phyloP scores from a whole-genome alignment of 1,140 invertebrate species.

The Mylabris phalerata region DNA sequence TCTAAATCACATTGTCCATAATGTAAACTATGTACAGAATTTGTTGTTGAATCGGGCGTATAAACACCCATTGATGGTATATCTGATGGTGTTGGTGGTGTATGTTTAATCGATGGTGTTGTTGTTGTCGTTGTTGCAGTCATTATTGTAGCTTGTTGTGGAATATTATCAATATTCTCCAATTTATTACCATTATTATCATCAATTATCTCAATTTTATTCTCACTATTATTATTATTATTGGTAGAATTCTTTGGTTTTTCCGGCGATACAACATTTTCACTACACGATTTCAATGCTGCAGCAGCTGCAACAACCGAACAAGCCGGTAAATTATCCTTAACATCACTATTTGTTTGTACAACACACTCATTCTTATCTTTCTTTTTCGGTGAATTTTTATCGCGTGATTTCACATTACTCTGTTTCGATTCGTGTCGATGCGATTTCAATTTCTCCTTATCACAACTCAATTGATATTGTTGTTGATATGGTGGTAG shows the following conservation, averaged over 20 bases:
- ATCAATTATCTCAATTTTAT: not conserved
- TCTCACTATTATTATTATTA: not conserved
- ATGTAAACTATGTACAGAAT: constrained; percentile 75
- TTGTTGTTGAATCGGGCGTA: constrained; percentile 76
- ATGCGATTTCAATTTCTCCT: constrained; percentile 34
- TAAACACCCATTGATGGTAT: constrained; percentile 74
- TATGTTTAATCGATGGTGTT: constrained; percentile 46
- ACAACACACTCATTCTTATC: constrained; percentile 29
- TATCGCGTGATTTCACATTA: constrained; percentile 30
- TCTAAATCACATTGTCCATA: constrained; percentile 76
- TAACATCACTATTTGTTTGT: too few species aligned
- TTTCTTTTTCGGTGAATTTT: constrained; percentile 32
- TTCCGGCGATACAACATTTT: not conserved
- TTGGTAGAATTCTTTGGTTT: constrained; percentile 8
- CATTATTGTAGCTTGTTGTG: not conserved
- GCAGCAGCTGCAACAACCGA: too few species aligned
- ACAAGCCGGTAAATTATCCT: too few species aligned
- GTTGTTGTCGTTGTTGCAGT: not conserved
- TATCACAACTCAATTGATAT: constrained; percentile 25
- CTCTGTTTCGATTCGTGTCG: constrained; percentile 36
- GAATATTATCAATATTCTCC: constrained; percentile 6
- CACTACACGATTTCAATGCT: too few species aligned
- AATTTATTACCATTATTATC: too few species aligned
- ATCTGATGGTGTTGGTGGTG: constrained; percentile 51
- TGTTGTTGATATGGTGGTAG: not conserved